Percentiles rank a stretch among this genome's conserved stretches.
Conservation (phyloP, 2,113 vertebrate species). For the Dromaius novaehollandiae region DNA sequence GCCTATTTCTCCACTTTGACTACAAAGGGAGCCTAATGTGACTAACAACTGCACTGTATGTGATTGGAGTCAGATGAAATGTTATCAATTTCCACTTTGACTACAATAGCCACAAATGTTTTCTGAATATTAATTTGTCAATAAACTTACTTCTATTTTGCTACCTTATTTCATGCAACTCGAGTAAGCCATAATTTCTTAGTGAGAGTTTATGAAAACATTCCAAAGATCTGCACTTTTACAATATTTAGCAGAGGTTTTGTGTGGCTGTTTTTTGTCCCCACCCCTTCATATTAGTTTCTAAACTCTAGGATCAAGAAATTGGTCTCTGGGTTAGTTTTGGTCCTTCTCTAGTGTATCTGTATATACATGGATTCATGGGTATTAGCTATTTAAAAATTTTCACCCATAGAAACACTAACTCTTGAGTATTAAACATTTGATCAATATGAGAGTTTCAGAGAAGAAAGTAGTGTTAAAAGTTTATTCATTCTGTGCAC, state of each 20-base stretch:
- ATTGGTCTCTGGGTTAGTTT: background rate
- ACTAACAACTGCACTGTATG: background rate
- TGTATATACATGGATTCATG: background rate
- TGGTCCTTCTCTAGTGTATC: background rate
- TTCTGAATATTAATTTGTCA: background rate
- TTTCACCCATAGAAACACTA: slow-evolving; percentile 37
- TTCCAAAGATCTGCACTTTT: background rate
- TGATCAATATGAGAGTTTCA: slow-evolving; percentile 78
- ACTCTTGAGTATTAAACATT: slow-evolving; percentile 68
- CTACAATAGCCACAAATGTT: background rate
- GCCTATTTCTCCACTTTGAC: slow-evolving; percentile 3
- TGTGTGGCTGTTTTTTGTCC: background rate
- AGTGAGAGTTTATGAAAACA: background rate
- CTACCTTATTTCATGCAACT: background rate
- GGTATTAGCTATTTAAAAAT: slow-evolving; percentile 16
- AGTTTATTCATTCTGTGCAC: slow-evolving; percentile 86
- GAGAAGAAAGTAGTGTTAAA: slow-evolving; percentile 81
- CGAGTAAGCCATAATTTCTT: background rate
- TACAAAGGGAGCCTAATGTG: background rate
- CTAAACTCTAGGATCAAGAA: background rate
- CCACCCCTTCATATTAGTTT: background rate
- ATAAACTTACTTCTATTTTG: background rate
- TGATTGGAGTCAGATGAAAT: background rate
- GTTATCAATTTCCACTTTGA: background rate
- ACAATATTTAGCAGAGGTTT: background rate